phyloP scores from a whole-genome alignment of 2,113 vertebrate species.

The Lethenteron reissneri region DNA sequence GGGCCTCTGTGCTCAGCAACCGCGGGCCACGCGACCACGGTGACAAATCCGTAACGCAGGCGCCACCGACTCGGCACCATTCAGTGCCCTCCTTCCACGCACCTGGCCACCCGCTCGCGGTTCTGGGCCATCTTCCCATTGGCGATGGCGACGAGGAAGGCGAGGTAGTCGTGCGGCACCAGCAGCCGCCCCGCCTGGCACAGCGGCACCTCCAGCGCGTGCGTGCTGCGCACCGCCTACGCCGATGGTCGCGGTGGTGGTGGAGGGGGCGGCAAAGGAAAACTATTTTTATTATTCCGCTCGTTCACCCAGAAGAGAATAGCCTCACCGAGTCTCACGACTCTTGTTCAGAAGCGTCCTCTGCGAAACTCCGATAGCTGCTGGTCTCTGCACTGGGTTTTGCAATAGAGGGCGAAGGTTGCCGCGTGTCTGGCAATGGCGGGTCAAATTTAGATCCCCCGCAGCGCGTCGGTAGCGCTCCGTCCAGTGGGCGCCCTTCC shows the following conservation, averaged over 20 bases:
- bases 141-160: constrained; percentile 41
- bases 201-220: constrained; percentile 69
- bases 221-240: constrained; percentile 71
- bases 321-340: not conserved
- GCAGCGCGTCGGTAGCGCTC: too few relatives aligned
- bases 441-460: too few relatives aligned
- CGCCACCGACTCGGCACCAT: too few relatives aligned
- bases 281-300: not conserved
- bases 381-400: not conserved
- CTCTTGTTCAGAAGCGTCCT: not conserved
- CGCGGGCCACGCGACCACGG: too few relatives aligned
- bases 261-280: not conserved
- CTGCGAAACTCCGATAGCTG: not conserved
- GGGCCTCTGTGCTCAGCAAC: too few relatives aligned
- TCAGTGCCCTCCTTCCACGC: constrained; percentile 9
- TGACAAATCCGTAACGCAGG: too few relatives aligned
- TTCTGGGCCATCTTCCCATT: constrained; percentile 86
- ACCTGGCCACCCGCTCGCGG: constrained; percentile 51
- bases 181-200: constrained; percentile 38
- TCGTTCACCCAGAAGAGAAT: not conserved
- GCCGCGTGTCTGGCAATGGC: not conserved
- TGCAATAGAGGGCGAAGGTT: not conserved
- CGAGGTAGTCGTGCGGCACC: constrained; percentile 48
- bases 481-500: too few relatives aligned
- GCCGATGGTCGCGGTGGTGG: not conserved